Evolutionary conservation across 1,140 invertebrate genomes (phyloP).

Genomic region (Diprion similis): DNA sequence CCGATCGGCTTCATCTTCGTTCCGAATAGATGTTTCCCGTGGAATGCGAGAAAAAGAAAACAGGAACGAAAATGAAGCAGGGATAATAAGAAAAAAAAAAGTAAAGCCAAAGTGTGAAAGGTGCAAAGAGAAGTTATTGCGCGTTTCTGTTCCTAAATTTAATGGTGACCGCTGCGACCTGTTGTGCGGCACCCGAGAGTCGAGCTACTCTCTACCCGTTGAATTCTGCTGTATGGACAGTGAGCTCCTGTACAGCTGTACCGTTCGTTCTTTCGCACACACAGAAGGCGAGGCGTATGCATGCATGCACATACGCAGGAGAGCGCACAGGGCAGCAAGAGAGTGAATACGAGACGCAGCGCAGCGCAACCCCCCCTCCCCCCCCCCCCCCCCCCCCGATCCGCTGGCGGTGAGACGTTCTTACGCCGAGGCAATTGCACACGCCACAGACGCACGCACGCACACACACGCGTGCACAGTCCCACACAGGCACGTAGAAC

Average conservation of each 20-base stretch:
- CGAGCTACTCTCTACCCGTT: no score
- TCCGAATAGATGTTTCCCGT: no score
- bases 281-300: neutral
- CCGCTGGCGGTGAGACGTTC: neutral
- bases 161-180: no score
- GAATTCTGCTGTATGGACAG: no score
- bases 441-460: neutral
- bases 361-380: neutral
- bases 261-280: conserved; percentile 4
- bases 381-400: neutral
- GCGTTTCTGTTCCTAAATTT: no score
- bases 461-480: neutral
- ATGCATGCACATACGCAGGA: neutral
- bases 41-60: no score
- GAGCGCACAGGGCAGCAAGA: neutral
- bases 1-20: no score
- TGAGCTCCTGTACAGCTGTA: neutral
- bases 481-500: neutral
- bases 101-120: no score
- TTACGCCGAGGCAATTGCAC: neutral
- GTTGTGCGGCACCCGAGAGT: no score
- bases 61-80: no score
- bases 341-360: neutral
- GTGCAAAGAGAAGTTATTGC: no score
- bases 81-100: no score